Conservation (phyloP, 2,113 vertebrate species). For the Phycodurus eques region DNA sequence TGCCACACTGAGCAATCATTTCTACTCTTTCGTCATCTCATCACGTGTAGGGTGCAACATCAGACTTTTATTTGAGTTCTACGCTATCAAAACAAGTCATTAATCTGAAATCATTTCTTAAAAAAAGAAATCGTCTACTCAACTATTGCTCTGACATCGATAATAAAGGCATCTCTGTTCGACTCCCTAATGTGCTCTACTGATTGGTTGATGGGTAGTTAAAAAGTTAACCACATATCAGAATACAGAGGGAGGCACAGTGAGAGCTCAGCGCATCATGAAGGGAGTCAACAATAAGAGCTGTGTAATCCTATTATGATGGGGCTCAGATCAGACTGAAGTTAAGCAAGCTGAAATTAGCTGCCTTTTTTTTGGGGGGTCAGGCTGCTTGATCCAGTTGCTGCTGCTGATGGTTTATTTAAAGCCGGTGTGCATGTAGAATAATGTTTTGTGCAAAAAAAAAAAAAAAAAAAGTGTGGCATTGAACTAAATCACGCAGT, state of each 20-base stretch:
- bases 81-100: no score
- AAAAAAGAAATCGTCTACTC: no score
- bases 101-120: no score
- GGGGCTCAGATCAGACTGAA: slow-evolving; percentile 30
- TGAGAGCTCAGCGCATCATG: not conserved
- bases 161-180: not conserved
- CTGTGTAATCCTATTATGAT: slow-evolving; percentile 25
- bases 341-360: not conserved
- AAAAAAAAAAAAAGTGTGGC: not conserved
- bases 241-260: slow-evolving; percentile 9
- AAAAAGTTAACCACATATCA: slow-evolving; percentile 5
- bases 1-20: no score
- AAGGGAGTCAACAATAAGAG: slow-evolving; percentile 7
- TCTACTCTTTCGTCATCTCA: no score
- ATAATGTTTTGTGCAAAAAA: not conserved
- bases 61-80: no score
- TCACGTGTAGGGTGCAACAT: not conserved
- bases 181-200: not conserved
- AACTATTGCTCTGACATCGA: no score
- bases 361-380: not conserved
- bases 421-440: not conserved
- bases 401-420: not conserved
- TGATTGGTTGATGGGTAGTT: slow-evolving; percentile 11
- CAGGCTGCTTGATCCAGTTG: not conserved
- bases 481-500: not conserved